Conservation (phyloP, 1,140 invertebrate genomes). For the Sitophilus oryzae region DNA sequence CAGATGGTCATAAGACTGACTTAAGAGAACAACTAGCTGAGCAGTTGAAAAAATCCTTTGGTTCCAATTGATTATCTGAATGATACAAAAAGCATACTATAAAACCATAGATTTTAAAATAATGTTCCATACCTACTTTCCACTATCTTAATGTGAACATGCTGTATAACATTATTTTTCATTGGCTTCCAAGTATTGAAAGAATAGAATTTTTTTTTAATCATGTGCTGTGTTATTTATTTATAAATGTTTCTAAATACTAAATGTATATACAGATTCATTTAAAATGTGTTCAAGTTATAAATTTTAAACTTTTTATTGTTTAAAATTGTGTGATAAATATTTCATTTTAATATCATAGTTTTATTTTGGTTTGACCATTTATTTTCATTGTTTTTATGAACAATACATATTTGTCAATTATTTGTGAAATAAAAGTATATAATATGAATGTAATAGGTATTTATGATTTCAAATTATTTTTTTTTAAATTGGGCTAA, state of each 20-base stretch:
- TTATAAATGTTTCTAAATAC: neutral
- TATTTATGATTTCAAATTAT: too few relatives aligned
- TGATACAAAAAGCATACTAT: neutral
- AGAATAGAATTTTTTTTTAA: neutral
- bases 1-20: constrained; percentile 28
- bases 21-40: constrained; percentile 26
- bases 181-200: neutral
- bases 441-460: too few relatives aligned
- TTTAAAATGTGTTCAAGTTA: too few relatives aligned
- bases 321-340: neutral
- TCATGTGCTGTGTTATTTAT: neutral
- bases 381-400: too few relatives aligned
- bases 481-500: too few relatives aligned
- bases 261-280: too few relatives aligned
- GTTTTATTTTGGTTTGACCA: too few relatives aligned
- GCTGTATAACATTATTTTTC: neutral
- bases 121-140: too few relatives aligned
- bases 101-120: too few relatives aligned
- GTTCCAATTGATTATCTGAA: neutral
- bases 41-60: constrained; percentile 20
- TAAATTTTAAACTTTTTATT: neutral
- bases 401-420: neutral
- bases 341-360: too few relatives aligned
- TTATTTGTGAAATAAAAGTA: neutral
- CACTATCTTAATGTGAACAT: too few relatives aligned